Evolutionary conservation across 2,888 invertebrate species (phyloP).

Genomic region (Brachypalpus laphriformis): DNA sequence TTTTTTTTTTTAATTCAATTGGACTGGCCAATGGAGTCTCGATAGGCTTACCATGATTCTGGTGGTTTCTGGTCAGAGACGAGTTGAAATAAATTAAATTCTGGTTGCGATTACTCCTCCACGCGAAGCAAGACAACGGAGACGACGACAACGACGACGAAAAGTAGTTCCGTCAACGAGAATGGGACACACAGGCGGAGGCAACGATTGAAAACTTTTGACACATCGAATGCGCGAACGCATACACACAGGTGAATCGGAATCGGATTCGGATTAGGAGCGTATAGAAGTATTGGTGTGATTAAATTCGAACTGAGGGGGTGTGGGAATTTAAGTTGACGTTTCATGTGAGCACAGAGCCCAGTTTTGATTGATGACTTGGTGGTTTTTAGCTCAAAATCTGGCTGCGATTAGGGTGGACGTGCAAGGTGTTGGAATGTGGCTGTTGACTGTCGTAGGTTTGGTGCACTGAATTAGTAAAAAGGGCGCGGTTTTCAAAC

Average conservation of each 20-base stretch:
- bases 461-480: no score
- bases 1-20: neutral
- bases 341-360: slow-evolving; percentile 10
- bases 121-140: slow-evolving; percentile 61
- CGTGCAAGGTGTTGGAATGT: neutral
- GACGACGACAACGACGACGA: slow-evolving; percentile 43
- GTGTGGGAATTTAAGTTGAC: slow-evolving; percentile 53
- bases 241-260: slow-evolving; percentile 36
- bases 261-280: neutral
- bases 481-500: no score
- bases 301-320: slow-evolving; percentile 30
- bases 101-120: slow-evolving; percentile 36
- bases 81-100: slow-evolving; percentile 21
- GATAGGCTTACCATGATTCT: slow-evolving; percentile 53
- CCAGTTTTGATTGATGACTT: slow-evolving; percentile 44
- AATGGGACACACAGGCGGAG: slow-evolving; percentile 46
- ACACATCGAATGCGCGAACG: slow-evolving; percentile 80
- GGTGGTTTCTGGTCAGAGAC: slow-evolving; percentile 12
- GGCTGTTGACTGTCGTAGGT: no score
- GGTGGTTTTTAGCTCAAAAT: slow-evolving; percentile 50
- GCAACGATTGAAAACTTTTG: slow-evolving; percentile 68
- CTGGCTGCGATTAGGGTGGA: slow-evolving; percentile 8
- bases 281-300: no score
- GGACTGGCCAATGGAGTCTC: neutral
- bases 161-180: slow-evolving; percentile 63